Percentiles rank a stretch among this genome's conserved stretches.
Evolutionary conservation across 2,888 invertebrate species (phyloP).

Genomic region (Hyles lineata): DNA sequence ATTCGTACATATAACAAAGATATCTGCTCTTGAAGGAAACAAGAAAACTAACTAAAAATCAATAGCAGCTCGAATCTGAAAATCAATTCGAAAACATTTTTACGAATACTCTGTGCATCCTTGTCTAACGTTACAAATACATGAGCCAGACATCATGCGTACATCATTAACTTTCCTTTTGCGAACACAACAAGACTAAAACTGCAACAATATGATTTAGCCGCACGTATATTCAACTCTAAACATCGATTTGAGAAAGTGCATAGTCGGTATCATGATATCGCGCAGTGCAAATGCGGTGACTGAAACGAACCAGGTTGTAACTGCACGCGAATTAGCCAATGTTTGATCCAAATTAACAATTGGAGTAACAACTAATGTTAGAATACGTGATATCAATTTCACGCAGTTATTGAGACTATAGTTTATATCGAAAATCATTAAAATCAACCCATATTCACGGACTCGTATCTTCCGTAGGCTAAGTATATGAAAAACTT

Average conservation of each 20-base stretch:
- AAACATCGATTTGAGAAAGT: neutral
- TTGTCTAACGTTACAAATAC: constrained; percentile 25
- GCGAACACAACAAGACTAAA: constrained; percentile 30
- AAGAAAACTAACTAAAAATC: neutral
- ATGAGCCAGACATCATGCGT: constrained; percentile 37
- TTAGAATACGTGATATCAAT: no score
- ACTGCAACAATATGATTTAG: constrained; percentile 18
- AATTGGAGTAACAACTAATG: neutral
- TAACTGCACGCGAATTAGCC: neutral
- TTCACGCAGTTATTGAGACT: no score
- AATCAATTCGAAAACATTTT: constrained; percentile 3
- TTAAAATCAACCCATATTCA: no score
- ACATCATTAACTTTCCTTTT: constrained; percentile 42
- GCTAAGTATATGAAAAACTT: no score
- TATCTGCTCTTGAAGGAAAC: neutral
- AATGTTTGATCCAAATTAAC: neutral
- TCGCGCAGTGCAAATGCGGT: neutral
- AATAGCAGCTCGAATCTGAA: neutral
- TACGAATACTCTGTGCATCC: neutral
- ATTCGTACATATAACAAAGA: no score
- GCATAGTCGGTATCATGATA: neutral
- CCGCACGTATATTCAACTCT: neutral
- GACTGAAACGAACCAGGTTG: neutral
- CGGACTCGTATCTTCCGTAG: no score
- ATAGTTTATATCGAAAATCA: no score